These are phyloP conservation scores for Lottia gigantea DNA, from an alignment of 2,888 invertebrate genomes.

Conservation along the genomic window DNA sequence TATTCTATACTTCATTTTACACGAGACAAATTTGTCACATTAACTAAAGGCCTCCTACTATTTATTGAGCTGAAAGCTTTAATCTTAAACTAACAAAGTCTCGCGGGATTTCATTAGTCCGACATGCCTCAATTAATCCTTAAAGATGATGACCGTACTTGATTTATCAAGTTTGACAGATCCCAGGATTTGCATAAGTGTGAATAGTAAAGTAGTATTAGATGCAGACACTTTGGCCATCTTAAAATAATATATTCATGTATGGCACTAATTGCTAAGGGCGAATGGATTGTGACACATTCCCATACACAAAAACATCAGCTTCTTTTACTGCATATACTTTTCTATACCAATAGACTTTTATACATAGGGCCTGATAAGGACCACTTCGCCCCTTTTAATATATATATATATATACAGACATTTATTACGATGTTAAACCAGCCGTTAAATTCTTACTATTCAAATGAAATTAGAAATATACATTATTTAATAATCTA, in stretches of 20 bases:
- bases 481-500: too few species aligned
- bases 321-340: too few species aligned
- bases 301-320: background rate
- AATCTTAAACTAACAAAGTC: background rate
- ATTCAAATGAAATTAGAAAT: too few species aligned
- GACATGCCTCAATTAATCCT: background rate
- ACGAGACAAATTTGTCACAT: background rate
- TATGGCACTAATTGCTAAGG: background rate
- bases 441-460: too few species aligned
- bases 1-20: background rate
- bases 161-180: background rate
- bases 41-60: background rate
- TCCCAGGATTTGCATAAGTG: background rate
- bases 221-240: background rate
- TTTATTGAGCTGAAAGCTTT: constrained; percentile 5
- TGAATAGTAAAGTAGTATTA: background rate
- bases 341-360: too few species aligned
- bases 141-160: background rate
- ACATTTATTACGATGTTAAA: too few species aligned
- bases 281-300: background rate
- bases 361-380: too few species aligned
- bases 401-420: too few species aligned
- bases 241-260: background rate
- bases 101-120: background rate
- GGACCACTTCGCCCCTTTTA: too few species aligned